A percentile compares a stretch with the other conserved stretches of the same genome.
Conservation (phyloP, 2,888 invertebrate species). For the Orthosia incerta region DNA sequence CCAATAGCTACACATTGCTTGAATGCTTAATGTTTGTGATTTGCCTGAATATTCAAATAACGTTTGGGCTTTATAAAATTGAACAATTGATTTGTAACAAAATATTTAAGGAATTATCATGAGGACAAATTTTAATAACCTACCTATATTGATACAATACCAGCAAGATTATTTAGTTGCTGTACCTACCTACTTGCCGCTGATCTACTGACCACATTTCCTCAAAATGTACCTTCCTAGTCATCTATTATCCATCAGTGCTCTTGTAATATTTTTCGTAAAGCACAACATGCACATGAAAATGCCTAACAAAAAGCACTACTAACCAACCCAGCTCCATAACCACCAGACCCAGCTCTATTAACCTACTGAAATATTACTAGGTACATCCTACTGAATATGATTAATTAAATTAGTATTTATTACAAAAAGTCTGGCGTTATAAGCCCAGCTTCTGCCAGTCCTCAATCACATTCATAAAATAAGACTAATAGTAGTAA, state of each 20-base stretch:
- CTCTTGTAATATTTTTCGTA: slow-evolving; percentile 10
- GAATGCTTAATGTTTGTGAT: slow-evolving; percentile 9
- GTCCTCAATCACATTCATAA: neutral
- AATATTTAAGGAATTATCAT: neutral
- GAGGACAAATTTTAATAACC: neutral
- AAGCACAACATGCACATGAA: slow-evolving; percentile 6
- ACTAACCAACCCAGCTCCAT: no score
- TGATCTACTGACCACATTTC: neutral
- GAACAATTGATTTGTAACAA: slow-evolving; percentile 6
- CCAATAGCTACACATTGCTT: neutral
- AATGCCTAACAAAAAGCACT: neutral
- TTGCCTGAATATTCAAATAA: neutral
- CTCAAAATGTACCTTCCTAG: neutral
- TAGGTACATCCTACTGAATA: neutral
- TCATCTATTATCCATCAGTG: neutral
- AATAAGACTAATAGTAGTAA: neutral
- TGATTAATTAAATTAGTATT: neutral
- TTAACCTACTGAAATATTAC: no score
- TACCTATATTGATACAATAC: neutral
- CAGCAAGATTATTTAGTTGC: neutral
- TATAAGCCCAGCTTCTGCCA: neutral
- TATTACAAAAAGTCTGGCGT: neutral
- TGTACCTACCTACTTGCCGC: neutral
- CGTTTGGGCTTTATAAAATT: neutral
- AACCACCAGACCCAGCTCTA: no score